phyloP scores from a whole-genome alignment of 1,140 invertebrate genomes.

The Drosophila mauritiana region DNA sequence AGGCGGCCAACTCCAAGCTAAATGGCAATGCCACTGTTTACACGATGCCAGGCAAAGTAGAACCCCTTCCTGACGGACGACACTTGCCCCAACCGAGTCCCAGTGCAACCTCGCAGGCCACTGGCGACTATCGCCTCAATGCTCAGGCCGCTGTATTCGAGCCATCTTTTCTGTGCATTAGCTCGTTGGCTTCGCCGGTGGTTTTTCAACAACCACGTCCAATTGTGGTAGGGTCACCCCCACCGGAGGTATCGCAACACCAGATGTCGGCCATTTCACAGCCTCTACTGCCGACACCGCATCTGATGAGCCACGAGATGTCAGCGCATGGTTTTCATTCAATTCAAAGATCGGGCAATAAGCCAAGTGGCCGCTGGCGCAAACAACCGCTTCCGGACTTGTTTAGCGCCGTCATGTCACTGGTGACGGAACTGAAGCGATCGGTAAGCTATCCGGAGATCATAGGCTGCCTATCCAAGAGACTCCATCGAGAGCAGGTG shows the following conservation, averaged over 20 bases:
- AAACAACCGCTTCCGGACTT: constrained; percentile 57
- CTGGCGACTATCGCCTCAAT: constrained; percentile 33
- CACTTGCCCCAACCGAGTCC: constrained; percentile 1
- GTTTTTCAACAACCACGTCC: neutral
- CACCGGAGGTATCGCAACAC: neutral
- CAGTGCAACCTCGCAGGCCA: neutral
- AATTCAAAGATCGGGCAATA: neutral
- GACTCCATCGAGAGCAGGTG: constrained; percentile 50
- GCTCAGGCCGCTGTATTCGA: constrained; percentile 48
- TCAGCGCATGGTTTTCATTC: neutral
- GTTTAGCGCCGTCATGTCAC: constrained; percentile 35
- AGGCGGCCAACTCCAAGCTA: constrained; percentile 30
- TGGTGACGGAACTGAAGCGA: constrained; percentile 53
- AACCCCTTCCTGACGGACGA: neutral
- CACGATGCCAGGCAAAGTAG: neutral
- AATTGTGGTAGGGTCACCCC: neutral
- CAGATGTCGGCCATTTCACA: neutral
- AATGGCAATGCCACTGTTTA: constrained; percentile 26
- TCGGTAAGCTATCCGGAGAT: constrained; percentile 71
- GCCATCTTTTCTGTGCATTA: constrained; percentile 8
- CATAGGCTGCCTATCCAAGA: constrained; percentile 36
- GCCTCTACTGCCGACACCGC: neutral
- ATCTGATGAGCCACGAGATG: neutral
- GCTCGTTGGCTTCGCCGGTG: neutral
- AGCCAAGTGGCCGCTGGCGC: neutral